Percentiles rank a stretch among this genome's conserved stretches.
phyloP scores from a whole-genome alignment of 2,888 invertebrate species.

The Pseudoips prasinana region DNA sequence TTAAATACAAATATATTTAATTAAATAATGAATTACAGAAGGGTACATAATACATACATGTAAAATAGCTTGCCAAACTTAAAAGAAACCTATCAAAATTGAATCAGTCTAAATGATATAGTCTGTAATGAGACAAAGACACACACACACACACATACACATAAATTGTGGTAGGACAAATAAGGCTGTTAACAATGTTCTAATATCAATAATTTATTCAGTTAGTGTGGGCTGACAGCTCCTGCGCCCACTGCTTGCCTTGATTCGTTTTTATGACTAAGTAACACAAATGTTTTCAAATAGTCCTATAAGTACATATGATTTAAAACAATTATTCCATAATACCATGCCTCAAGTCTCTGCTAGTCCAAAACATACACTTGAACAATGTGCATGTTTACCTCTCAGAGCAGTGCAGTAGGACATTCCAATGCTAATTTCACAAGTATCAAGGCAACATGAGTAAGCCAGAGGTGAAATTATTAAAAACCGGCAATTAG shows the following conservation, averaged over 20 bases:
- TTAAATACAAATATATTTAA: no score
- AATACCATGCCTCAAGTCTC: no score
- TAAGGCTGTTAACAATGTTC: slow-evolving; percentile 71
- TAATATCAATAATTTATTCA: slow-evolving; percentile 75
- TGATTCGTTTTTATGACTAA: slow-evolving; percentile 48
- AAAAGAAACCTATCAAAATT: no score
- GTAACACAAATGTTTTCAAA: slow-evolving; percentile 10
- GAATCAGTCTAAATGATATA: no score
- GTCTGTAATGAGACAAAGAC: slow-evolving; percentile 41
- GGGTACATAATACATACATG: no score
- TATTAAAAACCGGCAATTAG: slow-evolving; percentile 70
- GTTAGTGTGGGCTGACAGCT: slow-evolving; percentile 67
- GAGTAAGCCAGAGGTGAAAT: slow-evolving; percentile 52
- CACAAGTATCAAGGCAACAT: slow-evolving; percentile 41
- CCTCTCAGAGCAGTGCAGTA: slow-evolving; percentile 14
- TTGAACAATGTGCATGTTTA: slow-evolving; percentile 16
- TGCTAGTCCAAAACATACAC: slow-evolving; percentile 19
- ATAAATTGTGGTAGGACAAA: slow-evolving; percentile 57
- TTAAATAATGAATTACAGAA: no score
- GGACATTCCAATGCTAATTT: slow-evolving; percentile 37
- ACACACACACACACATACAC: no score
- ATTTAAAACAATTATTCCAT: no score
- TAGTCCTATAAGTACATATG: no score
- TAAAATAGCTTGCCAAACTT: no score
- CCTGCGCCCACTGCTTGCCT: slow-evolving; percentile 73